Evolutionary conservation across 1,140 invertebrate genomes (phyloP).

Genomic region (Ectropis grisescens): DNA sequence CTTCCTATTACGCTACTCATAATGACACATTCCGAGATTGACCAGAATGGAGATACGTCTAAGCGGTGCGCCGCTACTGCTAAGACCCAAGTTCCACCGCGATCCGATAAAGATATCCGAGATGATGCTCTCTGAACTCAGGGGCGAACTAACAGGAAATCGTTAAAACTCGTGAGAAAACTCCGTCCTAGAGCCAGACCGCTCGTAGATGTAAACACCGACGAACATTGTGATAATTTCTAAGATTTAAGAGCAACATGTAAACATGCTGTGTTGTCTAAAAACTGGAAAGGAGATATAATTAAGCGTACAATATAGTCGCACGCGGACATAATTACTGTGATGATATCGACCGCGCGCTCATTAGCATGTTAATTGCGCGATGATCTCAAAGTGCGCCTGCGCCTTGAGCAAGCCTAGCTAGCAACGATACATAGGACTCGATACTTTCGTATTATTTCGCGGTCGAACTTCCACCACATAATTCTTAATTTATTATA

Average conservation of each 20-base stretch:
- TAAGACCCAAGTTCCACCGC: slow-evolving; percentile 35
- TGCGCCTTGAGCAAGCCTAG: slow-evolving; percentile 14
- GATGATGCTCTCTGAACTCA: slow-evolving; percentile 30
- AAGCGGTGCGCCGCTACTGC: slow-evolving; percentile 27
- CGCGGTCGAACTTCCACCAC: too few species aligned
- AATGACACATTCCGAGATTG: slow-evolving; percentile 35
- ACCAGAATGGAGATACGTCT: slow-evolving; percentile 44
- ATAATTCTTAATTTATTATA: too few species aligned
- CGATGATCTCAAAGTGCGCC: slow-evolving; percentile 31
- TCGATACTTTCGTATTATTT: too few species aligned
- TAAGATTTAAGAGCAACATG: too few species aligned
- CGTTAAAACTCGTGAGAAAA: slow-evolving; percentile 61
- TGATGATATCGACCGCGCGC: slow-evolving; percentile 56
- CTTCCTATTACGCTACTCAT: slow-evolving; percentile 29
- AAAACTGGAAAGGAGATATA: slow-evolving; percentile 34
- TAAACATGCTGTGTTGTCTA: slow-evolving; percentile 31
- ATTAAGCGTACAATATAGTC: slow-evolving; percentile 53
- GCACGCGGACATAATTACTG: slow-evolving; percentile 56
- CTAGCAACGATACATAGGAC: too few species aligned
- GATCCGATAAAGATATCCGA: slow-evolving; percentile 50
- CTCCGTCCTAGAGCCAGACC: slow-evolving; percentile 24
- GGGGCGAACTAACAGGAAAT: slow-evolving; percentile 55
- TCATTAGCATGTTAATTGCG: slow-evolving; percentile 67
- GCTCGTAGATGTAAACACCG: slow-evolving; percentile 28
- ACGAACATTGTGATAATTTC: slow-evolving; percentile 22